Evolutionary conservation across 1,140 invertebrate species (phyloP).

Genomic region (Euwallacea fornicatus): DNA sequence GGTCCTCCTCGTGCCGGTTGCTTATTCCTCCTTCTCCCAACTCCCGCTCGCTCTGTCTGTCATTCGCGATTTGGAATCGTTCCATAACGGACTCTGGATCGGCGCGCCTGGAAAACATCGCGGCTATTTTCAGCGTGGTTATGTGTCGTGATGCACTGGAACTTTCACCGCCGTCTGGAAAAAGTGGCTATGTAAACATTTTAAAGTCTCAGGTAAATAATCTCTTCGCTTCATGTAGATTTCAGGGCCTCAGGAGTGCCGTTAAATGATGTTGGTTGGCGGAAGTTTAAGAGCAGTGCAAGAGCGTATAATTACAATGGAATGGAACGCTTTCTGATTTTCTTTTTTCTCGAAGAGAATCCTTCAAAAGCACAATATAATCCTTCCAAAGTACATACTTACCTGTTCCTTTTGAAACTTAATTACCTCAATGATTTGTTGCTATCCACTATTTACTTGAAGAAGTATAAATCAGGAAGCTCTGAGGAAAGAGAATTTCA

Average conservation of each 20-base stretch:
- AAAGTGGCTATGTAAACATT: constrained; percentile 28
- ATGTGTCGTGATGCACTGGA: constrained; percentile 33
- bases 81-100: constrained; percentile 16
- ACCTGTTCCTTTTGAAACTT: too few relatives aligned
- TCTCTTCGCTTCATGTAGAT: too few relatives aligned
- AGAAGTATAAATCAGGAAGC: too few relatives aligned
- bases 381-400: too few relatives aligned
- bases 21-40: constrained; percentile 6
- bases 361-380: too few relatives aligned
- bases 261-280: too few relatives aligned
- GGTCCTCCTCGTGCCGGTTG: constrained; percentile 17
- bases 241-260: too few relatives aligned
- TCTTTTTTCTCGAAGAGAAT: too few relatives aligned
- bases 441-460: too few relatives aligned
- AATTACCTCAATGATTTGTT: too few relatives aligned
- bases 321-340: constrained; percentile 5
- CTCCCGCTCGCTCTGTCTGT: constrained; percentile 1
- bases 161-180: constrained; percentile 22
- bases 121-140: constrained; percentile 32
- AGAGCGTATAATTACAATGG: constrained; percentile 16
- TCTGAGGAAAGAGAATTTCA: too few relatives aligned
- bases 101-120: constrained; percentile 26
- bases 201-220: constrained; percentile 30
- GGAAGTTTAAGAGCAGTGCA: background rate
- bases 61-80: constrained; percentile 33